Evolutionary conservation across 1,140 invertebrate genomes (phyloP), one percentile per base, ranked within the genome.

Genomic region (Cydia splendana): DNA sequence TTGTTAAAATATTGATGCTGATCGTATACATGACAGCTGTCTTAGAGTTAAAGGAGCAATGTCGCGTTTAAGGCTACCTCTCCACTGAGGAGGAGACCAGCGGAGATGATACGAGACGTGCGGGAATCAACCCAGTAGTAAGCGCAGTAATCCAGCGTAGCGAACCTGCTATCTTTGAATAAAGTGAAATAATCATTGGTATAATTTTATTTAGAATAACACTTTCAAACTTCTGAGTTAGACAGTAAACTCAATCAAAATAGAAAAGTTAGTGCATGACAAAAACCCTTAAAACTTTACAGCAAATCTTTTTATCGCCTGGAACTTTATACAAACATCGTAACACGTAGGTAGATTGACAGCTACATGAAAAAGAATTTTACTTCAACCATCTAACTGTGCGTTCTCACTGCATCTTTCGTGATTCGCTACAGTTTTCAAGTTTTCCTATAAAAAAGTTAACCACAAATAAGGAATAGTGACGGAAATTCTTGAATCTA

Each of bases 221-320:
- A 12, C 1, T 48, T 13, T 13, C 12, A 48, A 48, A 13, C 45
- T 48, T 48, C 45, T 15, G 45, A 48, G 3, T 48, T 18, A 53
- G 34, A n/a, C 48, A n/a, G n/a, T 18, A 53, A 53, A 53, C 51
- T 53, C 51, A 53, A 53, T 48, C 45, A 48, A n/a, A 53, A 53
- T 18, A 53, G 51, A 3, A 53, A 53, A 53, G 51, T 53, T 53
- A 4, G 6, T 53, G 51, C 51, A 53, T 53, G 51, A 6, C 51
- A n/a, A 53, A 53, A 53, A 53, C 51, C 51, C 51, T 53, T 18
- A 53, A 53, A 18, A 18, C 15, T 53, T 53, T 18, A 18, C 7
- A 13, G 51, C 51, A 18, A 53, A 53, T 53, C 51, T 53, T 53
- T 53, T 53, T 53, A 53, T 53, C 51, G 51, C 51, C 51, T 53